phyloP scores from a whole-genome alignment of 2,113 vertebrate species.

The Ptilorrhoa leucosticta region DNA sequence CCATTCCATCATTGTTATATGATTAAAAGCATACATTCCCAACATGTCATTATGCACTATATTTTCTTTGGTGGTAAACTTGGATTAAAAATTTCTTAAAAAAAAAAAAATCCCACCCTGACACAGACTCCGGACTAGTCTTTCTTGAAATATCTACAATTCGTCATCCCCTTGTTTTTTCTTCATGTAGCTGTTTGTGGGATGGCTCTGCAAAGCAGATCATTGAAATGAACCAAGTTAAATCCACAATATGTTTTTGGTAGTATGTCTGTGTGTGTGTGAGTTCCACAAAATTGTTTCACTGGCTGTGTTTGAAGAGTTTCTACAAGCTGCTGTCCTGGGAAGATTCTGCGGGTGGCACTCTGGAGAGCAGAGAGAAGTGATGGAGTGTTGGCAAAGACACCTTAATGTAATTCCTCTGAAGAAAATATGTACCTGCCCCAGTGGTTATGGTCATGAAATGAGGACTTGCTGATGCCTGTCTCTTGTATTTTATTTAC shows the following conservation, averaged over 20 bases:
- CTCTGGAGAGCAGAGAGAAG: neutral
- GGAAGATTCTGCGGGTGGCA: neutral
- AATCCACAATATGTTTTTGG: neutral
- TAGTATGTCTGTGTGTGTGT: neutral
- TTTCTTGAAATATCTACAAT: neutral
- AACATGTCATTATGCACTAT: neutral
- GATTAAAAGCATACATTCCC: neutral
- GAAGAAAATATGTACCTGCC: neutral
- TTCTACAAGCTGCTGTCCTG: neutral
- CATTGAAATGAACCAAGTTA: neutral
- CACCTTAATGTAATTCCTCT: neutral
- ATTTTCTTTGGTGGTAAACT: neutral
- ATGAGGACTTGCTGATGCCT: neutral
- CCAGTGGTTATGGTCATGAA: neutral
- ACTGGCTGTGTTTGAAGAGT: neutral
- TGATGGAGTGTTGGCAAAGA: neutral
- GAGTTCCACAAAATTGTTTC: neutral
- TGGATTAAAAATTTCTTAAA: neutral
- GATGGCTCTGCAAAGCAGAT: neutral
- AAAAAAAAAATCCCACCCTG: neutral
- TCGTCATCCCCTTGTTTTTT: rapidly evolving
- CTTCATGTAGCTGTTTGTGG: neutral
- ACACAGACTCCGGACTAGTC: neutral
- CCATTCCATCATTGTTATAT: neutral
- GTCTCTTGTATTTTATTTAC: neutral